A percentile compares a stretch with the other conserved stretches of the same genome.
Conservation (phyloP, 2,797 vertebrate species). For the Triplophysa bombifrons region DNA sequence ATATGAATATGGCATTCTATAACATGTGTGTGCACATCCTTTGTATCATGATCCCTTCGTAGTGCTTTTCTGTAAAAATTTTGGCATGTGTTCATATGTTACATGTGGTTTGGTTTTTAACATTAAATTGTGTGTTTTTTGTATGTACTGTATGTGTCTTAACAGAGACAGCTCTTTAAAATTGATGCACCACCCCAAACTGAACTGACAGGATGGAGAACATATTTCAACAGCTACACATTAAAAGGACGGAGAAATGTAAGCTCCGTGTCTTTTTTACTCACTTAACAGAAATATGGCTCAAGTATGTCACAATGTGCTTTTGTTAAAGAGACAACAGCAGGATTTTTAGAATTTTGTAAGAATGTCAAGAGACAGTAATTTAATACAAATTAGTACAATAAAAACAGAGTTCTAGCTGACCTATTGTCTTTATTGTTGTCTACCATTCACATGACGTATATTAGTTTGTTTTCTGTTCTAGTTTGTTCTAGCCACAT, state of each 20-base stretch:
- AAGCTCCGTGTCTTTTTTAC: constrained; percentile 15
- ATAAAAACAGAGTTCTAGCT: too few relatives aligned
- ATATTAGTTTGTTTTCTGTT: constrained; percentile 21
- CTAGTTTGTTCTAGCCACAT: constrained; percentile 70
- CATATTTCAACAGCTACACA: constrained; percentile 72
- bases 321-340: not conserved
- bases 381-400: too few relatives aligned
- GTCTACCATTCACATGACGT: not conserved
- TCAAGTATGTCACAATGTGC: not conserved
- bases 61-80: not conserved
- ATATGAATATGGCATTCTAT: too few relatives aligned
- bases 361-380: not conserved
- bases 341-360: too few relatives aligned
- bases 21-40: too few relatives aligned
- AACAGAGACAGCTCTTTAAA: constrained; percentile 70
- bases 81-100: not conserved
- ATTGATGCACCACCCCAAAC: constrained; percentile 57
- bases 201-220: constrained; percentile 70
- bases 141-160: constrained; percentile 16
- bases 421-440: not conserved
- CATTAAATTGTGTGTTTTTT: not conserved
- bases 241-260: constrained; percentile 69
- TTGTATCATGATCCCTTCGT: not conserved
- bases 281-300: not conserved
- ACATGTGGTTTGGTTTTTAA: not conserved